Base-by-base conservation (phyloP, 2,797 vertebrate species). In the Dicrostonyx torquatus region DNA sequence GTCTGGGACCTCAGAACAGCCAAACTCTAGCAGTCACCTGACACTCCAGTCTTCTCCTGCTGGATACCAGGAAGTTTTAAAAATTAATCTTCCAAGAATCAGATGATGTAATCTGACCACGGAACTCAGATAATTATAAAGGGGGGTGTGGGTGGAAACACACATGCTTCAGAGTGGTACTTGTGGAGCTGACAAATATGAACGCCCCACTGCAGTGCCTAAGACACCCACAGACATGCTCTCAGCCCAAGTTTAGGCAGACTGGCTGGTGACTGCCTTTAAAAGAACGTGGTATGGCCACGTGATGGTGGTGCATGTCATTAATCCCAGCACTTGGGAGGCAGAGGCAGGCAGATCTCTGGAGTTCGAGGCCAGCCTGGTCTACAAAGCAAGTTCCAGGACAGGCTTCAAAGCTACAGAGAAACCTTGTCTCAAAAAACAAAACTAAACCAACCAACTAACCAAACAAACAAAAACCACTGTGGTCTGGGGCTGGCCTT, bases 1-100 rank as follows among this genome's bases (percentile, higher is more conserved):
- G 40, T 77, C 84, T n/a, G 82, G 60, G 84, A 78, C 6, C 4
- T 22, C 50, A 72, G 20, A 79, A 62, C 7, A 88, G 24, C n/a
- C 58, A 48, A 14, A 22, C 62, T n/a, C 40, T 89, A 80, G 31
- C 76, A 80, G 79, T 89, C 95, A 96, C 68, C 40, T 43, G 60
- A 94, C 48, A 77, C 37, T 68, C 31, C 29, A 31, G 40, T 31
- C 40, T 94, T 62, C 89, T 95, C 31, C 10, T 66, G n/a, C 13
- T 77, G 48, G 45, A 66, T 64, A 13, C n/a, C n/a, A 82, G 55
- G 73, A 86, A 75, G 55, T 1, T 91, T 68, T 91, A 73, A 70
- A 83, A 88, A 87, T 82, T 37, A 31, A 45, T 64, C 34, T 75
- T 50, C 62, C 89, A 70, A 66, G 37, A 92, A 64, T 43, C 37